Percentiles rank a stretch among this genome's conserved stretches.
phyloP scores from a whole-genome alignment of 1,140 invertebrate genomes.

The Phortica variegata region DNA sequence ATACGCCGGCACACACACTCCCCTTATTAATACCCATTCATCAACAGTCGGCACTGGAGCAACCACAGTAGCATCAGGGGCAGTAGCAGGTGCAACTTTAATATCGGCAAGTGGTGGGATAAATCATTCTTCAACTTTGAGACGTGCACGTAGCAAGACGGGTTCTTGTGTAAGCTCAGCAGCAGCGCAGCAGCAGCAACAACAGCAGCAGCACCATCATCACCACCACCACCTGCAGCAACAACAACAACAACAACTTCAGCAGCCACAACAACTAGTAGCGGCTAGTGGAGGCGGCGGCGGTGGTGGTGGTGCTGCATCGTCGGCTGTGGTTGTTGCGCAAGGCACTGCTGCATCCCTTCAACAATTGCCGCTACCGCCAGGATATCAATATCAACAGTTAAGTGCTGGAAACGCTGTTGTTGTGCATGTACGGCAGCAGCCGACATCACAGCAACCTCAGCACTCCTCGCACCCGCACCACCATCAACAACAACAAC shows the following conservation, averaged over 20 bases:
- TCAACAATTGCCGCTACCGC: slow-evolving; percentile 3
- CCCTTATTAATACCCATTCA: neutral
- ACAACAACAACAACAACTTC: slow-evolving; percentile 28
- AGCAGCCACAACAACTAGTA: slow-evolving; percentile 28
- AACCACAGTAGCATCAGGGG: slow-evolving; percentile 27
- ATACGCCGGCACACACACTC: neutral
- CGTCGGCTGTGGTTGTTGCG: slow-evolving; percentile 28
- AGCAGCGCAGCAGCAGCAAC: slow-evolving; percentile 41
- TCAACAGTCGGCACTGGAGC: slow-evolving; percentile 13
- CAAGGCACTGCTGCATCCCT: slow-evolving; percentile 26
- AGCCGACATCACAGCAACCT: slow-evolving; percentile 29
- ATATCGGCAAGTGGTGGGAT: no score
- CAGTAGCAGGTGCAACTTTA: slow-evolving; percentile 34
- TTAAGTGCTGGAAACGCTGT: slow-evolving; percentile 39
- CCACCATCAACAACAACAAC: slow-evolving; percentile 25
- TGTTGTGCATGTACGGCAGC: slow-evolving; percentile 41
- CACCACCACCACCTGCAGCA: slow-evolving; percentile 8
- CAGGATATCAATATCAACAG: slow-evolving; percentile 39
- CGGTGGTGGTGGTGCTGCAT: slow-evolving; percentile 6
- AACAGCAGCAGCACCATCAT: slow-evolving; percentile 24
- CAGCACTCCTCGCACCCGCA: slow-evolving; percentile 26
- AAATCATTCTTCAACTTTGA: slow-evolving; percentile 47
- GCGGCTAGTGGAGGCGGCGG: neutral
- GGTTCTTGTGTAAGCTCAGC: slow-evolving; percentile 57
- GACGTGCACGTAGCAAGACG: slow-evolving; percentile 57